Percentiles rank a stretch among this genome's conserved stretches.
phyloP scores from a whole-genome alignment of 2,888 invertebrate species.

The Pyrgus malvae region DNA sequence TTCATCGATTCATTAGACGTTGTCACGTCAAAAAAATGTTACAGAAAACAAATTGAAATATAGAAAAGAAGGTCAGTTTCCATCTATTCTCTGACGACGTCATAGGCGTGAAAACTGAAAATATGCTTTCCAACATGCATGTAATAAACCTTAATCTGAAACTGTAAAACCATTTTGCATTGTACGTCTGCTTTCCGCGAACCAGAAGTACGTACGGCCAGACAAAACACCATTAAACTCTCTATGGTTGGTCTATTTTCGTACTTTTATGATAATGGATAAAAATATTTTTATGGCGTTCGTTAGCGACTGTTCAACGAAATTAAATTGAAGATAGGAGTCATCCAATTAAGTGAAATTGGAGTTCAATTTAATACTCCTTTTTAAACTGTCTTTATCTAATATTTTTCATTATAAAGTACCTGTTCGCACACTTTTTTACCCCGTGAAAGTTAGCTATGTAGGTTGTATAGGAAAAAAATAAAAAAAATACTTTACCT shows the following conservation, averaged over 20 bases:
- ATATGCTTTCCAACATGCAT: neutral
- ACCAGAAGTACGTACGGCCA: neutral
- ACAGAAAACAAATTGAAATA: too few relatives aligned
- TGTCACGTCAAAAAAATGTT: too few relatives aligned
- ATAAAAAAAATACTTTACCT: too few relatives aligned
- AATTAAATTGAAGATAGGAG: neutral
- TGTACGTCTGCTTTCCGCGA: neutral
- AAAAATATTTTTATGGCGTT: neutral
- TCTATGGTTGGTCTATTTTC: neutral
- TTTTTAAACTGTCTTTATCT: too few relatives aligned
- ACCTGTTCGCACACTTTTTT: too few relatives aligned
- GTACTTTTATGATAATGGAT: neutral
- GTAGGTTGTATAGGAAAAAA: too few relatives aligned
- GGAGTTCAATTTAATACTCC: too few relatives aligned
- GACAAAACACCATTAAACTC: slow-evolving; percentile 5
- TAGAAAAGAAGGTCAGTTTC: neutral
- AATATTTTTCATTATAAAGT: too few relatives aligned
- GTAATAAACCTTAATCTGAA: slow-evolving; percentile 14
- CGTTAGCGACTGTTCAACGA: neutral
- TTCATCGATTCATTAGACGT: too few relatives aligned
- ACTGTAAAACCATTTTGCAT: neutral
- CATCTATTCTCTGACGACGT: neutral
- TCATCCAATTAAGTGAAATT: too few relatives aligned
- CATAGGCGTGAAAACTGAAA: too few relatives aligned
- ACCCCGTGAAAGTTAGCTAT: too few relatives aligned